Evolutionary conservation across 2,797 vertebrate species (phyloP).

Genomic region (Avahi laniger): DNA sequence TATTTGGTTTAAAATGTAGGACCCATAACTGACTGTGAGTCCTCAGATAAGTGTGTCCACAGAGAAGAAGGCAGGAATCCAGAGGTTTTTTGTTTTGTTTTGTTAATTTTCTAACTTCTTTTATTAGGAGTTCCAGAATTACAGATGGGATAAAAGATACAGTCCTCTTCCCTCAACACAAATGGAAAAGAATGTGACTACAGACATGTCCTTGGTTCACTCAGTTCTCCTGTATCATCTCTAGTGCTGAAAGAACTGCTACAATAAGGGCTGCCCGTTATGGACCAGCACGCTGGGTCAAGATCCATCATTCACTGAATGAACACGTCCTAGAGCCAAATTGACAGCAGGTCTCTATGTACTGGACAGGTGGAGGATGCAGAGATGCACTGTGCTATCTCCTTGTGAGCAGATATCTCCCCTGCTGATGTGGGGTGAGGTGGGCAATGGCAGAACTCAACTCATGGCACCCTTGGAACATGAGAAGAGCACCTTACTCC

Average conservation of each 20-base stretch:
- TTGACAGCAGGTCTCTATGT: neutral
- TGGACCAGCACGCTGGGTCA: neutral
- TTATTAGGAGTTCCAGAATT: neutral
- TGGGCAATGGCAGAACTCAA: neutral
- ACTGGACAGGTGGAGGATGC: accelerated
- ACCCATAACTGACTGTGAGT: neutral
- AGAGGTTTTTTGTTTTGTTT: neutral
- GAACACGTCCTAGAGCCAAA: neutral
- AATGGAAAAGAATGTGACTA: neutral
- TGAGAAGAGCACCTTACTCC: neutral
- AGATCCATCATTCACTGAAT: neutral
- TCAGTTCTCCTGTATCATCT: neutral
- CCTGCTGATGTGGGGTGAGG: neutral
- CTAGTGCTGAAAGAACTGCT: neutral
- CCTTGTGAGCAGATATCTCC: neutral
- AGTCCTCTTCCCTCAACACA: neutral
- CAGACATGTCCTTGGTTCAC: neutral
- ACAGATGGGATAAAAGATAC: neutral
- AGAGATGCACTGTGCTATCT: neutral
- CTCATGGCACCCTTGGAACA: neutral
- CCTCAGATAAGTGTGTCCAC: neutral
- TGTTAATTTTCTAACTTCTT: neutral
- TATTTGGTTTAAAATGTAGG: neutral
- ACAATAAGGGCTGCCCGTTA: neutral
- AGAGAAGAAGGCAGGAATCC: neutral